Evolutionary conservation across 2,113 vertebrate genomes (phyloP).

Genomic region (Sturnus vulgaris): DNA sequence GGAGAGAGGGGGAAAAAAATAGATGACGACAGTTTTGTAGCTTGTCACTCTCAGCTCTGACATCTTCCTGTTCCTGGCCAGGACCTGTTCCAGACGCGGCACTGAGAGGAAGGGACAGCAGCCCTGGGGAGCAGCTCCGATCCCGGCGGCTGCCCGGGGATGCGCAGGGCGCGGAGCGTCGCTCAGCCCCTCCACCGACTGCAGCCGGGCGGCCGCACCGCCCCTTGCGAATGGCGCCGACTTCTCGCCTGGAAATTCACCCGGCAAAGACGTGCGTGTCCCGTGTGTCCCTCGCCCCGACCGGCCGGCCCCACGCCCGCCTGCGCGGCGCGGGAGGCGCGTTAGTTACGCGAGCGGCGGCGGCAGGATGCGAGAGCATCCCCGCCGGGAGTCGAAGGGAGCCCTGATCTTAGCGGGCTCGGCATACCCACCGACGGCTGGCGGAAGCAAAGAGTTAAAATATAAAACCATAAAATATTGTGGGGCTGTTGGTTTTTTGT

Average conservation of each 20-base stretch:
- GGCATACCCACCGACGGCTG: background rate
- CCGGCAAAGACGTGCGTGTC: background rate
- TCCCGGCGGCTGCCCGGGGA: background rate
- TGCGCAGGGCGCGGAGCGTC: background rate
- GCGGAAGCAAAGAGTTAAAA: slow-evolving; percentile 54
- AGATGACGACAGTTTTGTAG: background rate
- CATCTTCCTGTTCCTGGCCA: background rate
- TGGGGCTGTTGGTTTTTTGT: background rate
- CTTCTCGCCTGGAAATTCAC: background rate
- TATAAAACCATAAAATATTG: background rate
- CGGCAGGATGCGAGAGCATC: background rate
- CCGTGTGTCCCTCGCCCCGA: fast-evolving
- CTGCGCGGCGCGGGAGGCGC: background rate
- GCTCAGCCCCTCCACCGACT: background rate
- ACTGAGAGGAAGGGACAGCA: background rate
- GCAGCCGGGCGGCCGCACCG: background rate
- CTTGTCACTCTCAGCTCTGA: background rate
- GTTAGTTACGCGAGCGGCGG: background rate
- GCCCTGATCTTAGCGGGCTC: fast-evolving
- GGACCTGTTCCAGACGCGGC: background rate
- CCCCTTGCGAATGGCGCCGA: background rate
- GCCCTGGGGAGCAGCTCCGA: background rate
- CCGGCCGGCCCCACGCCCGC: fast-evolving
- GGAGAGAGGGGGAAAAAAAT: background rate
- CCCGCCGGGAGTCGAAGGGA: background rate